Base-by-base conservation (phyloP, 2,797 vertebrate species). In the Percopsis omiscomaycus region DNA sequence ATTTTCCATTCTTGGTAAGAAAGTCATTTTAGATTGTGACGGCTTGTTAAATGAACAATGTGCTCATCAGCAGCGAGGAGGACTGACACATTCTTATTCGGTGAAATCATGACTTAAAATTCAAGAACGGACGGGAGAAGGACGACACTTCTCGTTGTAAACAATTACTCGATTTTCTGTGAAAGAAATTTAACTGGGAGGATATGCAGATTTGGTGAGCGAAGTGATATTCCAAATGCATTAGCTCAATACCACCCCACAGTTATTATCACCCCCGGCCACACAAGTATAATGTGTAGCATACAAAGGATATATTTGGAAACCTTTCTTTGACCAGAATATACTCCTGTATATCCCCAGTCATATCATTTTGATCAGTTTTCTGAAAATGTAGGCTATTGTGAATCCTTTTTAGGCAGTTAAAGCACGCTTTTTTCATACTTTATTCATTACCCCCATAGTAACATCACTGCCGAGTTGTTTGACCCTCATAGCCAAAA, bases 131-230 rank as follows among this genome's bases (percentile, higher is more conserved):
- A 64, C 28, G 6, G 46, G 55, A 57, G 61, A 78, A 68, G 74
- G 50, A 15, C 14, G 54, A 49, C 22, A 47, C 68, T 70, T 73
- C 68, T 68, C 48, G 16, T 50, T 82, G 88, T 88, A 89, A 90
- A 90, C 87, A 79, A 66, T 77, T 69, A 56, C n/a, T 66, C 54
- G 4, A 62, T 55, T 72, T 75, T 37, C 59, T 10, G 2, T 53
- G 54, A 64, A 66, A 50, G 51, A 54, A 37, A 75, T 79, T 64
- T 73, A 53, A 77, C 15, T n/a, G 14, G 11, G 27, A 27, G 12
- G 28, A 54, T 66, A 55, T 42, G 45, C 22, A 16, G 37, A 22
- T 57, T 45, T 57, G 3, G 28, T 46, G 16, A 37, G 52, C 75
- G 48, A 32, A 69, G 59, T 15, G n/a, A 59, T 37, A 46, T 58